Evolutionary conservation across 2,113 vertebrate genomes (phyloP).

Genomic region (Odontophorus gujanensis): DNA sequence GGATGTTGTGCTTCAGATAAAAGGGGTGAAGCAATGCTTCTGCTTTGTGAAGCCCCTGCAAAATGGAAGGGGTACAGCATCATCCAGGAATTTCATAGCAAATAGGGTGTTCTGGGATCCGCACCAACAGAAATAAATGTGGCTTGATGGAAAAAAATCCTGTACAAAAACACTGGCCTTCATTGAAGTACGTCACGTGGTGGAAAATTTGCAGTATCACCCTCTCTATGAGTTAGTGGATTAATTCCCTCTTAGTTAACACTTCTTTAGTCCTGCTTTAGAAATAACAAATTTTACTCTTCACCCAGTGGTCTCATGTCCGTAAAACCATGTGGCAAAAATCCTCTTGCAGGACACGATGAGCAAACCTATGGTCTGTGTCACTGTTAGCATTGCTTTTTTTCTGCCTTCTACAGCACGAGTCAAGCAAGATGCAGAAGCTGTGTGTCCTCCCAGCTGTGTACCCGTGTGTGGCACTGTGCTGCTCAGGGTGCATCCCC

Average conservation of each 20-base stretch:
- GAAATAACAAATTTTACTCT: neutral
- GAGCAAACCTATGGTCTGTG: neutral
- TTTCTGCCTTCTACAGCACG: neutral
- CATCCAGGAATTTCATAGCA: neutral
- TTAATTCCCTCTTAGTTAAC: neutral
- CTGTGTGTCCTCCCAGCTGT: neutral
- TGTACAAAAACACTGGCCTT: neutral
- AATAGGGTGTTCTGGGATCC: rapidly evolving
- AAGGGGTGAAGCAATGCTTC: neutral
- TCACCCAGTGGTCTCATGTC: neutral
- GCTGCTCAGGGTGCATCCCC: neutral
- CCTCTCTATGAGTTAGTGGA: neutral
- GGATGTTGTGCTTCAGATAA: neutral
- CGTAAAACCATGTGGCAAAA: neutral
- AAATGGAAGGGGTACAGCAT: neutral
- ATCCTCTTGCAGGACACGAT: neutral
- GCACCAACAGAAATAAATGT: rapidly evolving
- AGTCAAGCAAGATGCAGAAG: neutral
- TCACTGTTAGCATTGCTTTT: neutral
- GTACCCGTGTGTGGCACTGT: no score
- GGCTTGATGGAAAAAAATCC: neutral
- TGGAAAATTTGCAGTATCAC: neutral
- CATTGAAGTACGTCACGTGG: neutral
- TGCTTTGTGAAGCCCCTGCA: neutral
- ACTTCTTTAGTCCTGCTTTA: neutral